Conservation (phyloP, 2,888 invertebrate species). For the Monopis laevigella region DNA sequence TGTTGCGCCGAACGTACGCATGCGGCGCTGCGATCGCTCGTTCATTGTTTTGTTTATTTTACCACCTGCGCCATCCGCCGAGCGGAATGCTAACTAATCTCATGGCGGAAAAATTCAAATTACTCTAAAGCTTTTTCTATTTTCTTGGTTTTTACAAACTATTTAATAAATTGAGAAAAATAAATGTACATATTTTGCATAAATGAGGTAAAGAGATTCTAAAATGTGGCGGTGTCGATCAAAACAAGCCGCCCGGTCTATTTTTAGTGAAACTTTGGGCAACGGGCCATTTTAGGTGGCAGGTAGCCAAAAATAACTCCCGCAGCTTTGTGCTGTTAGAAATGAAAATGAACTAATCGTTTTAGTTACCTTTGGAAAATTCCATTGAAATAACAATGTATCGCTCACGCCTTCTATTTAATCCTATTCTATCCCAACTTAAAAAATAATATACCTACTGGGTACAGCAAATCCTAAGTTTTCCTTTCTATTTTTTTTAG, state of each 20-base stretch:
- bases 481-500: too few species aligned
- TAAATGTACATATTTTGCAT: background rate
- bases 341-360: too few species aligned
- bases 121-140: background rate
- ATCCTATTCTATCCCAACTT: too few species aligned
- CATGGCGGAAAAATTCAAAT: conserved; percentile 34
- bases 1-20: conserved; percentile 22
- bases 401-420: too few species aligned
- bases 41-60: conserved; percentile 35
- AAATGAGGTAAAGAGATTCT: background rate
- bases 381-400: too few species aligned
- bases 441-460: too few species aligned
- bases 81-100: conserved; percentile 15
- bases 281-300: conserved; percentile 61
- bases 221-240: too few species aligned
- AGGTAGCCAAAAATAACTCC: conserved; percentile 46
- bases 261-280: conserved; percentile 54
- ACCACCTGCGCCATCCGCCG: conserved; percentile 50
- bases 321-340: too few species aligned
- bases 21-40: conserved; percentile 47
- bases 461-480: too few species aligned
- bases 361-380: too few species aligned
- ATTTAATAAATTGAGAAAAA: background rate
- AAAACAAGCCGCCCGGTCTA: conserved; percentile 39
- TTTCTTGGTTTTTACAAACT: background rate